A percentile compares a stretch with the other conserved stretches of the same genome.
phyloP scores from a whole-genome alignment of 2,113 vertebrate species.

The Maylandia zebra region DNA sequence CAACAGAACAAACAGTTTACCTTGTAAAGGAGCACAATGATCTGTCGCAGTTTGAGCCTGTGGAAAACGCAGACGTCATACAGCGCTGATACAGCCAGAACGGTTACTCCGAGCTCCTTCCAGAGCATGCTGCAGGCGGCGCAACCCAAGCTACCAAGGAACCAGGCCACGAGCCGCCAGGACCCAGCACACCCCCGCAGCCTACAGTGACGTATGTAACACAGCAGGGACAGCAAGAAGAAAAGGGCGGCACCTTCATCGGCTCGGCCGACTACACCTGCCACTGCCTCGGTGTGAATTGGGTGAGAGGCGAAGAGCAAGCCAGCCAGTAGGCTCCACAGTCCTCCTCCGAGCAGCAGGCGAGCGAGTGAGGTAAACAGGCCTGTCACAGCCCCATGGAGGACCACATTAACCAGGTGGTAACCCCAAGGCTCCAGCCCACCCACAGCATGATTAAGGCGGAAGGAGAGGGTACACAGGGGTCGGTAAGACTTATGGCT shows the following conservation, averaged over 20 bases:
- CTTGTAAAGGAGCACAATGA: conserved; percentile 81
- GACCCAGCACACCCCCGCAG: conserved; percentile 41
- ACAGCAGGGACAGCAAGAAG: conserved; percentile 89
- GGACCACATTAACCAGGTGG: conserved; percentile 86
- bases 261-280: conserved; percentile 89
- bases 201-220: conserved; percentile 84
- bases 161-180: conserved; percentile 78
- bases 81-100: conserved; percentile 85
- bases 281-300: conserved; percentile 93
- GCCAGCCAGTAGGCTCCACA: conserved; percentile 89
- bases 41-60: conserved; percentile 80
- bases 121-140: conserved; percentile 95
- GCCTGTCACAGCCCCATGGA: conserved; percentile 85
- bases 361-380: conserved; percentile 89
- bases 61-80: conserved; percentile 92
- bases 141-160: conserved; percentile 79
- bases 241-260: conserved; percentile 93
- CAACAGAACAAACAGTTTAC: conserved; percentile 65
- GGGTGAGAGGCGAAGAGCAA: conserved; percentile 93
- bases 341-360: conserved; percentile 83
- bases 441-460: conserved; percentile 86
- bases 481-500: conserved; percentile 98
- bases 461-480: conserved; percentile 95
- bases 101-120: conserved; percentile 98
- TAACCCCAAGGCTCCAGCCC: conserved; percentile 95